Evolutionary conservation across 1,140 invertebrate species (phyloP).

Genomic region (Bombus consobrinus): DNA sequence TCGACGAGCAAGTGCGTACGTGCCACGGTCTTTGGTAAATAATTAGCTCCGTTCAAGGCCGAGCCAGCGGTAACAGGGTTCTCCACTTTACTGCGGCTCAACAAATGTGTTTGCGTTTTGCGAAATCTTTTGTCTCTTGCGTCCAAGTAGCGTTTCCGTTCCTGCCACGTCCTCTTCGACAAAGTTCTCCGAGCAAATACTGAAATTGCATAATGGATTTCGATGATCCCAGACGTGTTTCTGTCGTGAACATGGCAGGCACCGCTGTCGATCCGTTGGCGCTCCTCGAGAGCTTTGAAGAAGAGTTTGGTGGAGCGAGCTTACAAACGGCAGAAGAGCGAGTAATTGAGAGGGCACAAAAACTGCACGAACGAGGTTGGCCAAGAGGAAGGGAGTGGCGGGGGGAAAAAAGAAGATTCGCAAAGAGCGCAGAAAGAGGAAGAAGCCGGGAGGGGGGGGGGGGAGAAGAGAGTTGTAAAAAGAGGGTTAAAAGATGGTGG

Average conservation of each 20-base stretch:
- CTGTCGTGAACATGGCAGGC: background rate
- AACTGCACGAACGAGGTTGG: background rate
- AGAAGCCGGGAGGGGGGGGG: too few species aligned
- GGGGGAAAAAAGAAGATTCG: background rate
- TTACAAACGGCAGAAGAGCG: background rate
- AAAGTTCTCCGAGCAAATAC: background rate
- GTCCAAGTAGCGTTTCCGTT: too few species aligned
- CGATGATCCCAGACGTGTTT: background rate
- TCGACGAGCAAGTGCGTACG: background rate
- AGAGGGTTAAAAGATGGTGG: background rate
- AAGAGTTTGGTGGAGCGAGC: background rate
- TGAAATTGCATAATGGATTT: background rate
- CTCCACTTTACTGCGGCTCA: conserved; percentile 21
- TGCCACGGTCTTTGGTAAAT: conserved; percentile 28
- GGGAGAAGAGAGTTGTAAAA: background rate
- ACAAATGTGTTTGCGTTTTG: conserved; percentile 1
- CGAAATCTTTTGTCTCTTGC: conserved; percentile 26
- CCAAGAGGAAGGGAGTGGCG: background rate
- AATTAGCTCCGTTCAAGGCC: conserved; percentile 49
- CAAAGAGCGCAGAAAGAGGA: background rate
- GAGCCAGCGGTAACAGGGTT: conserved; percentile 34
- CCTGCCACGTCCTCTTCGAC: too few species aligned
- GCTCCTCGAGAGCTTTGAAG: too few species aligned
- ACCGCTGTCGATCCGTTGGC: too few species aligned
- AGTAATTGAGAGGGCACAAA: background rate